Percentiles rank a stretch among this genome's conserved stretches.
Conservation (phyloP, 2,888 invertebrate species). For the Ephialtes manifestator region DNA sequence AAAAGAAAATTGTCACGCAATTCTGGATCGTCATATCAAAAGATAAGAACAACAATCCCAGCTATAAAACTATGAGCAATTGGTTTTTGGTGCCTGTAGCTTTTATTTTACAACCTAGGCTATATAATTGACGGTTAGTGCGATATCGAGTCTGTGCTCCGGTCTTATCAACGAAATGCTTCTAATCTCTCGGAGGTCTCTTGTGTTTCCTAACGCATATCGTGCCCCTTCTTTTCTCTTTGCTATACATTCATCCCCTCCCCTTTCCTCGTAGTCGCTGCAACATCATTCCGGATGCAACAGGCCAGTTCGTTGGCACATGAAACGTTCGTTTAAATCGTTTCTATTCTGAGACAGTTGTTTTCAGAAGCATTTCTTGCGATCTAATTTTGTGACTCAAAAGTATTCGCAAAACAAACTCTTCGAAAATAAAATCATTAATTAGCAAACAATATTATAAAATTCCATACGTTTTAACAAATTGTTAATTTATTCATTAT, state of each 20-base stretch:
- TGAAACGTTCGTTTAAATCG: constrained; percentile 34
- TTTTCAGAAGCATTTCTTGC: constrained; percentile 1
- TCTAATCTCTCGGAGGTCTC: constrained; percentile 55
- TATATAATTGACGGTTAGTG: constrained; percentile 18
- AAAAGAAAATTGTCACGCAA: background rate
- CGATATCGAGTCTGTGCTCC: constrained; percentile 11
- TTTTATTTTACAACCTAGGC: constrained; percentile 40
- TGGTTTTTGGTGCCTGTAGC: background rate
- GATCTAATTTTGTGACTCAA: constrained; percentile 6
- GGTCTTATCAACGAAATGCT: constrained; percentile 60
- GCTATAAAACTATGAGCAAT: background rate
- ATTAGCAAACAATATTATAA: background rate
- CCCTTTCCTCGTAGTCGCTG: background rate
- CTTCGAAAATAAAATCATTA: background rate
- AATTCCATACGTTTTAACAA: background rate
- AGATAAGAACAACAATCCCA: background rate
- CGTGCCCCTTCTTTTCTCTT: constrained; percentile 24
- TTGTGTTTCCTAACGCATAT: constrained; percentile 44
- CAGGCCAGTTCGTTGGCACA: constrained; percentile 57
- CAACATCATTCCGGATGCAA: constrained; percentile 46
- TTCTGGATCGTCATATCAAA: constrained; percentile 5
- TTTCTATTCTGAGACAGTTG: constrained; percentile 41
- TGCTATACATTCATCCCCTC: constrained; percentile 15
- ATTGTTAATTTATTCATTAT: background rate
- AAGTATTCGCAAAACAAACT: background rate